Evolutionary conservation across 2,888 invertebrate species (phyloP).

Genomic region (Hanleya hanleyi): DNA sequence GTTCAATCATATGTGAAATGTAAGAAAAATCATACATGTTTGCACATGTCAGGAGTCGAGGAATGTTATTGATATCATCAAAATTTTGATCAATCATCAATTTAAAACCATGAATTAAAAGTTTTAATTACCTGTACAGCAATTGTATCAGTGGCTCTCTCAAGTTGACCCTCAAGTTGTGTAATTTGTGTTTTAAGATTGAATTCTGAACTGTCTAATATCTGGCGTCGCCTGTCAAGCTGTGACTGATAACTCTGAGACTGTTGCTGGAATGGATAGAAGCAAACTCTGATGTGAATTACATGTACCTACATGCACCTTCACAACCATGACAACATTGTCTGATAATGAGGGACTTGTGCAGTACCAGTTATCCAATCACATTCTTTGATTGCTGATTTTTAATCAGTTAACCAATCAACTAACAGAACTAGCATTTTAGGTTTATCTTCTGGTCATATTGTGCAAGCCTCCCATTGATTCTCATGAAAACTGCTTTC

Average conservation of each 20-base stretch:
- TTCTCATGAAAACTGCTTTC: no score
- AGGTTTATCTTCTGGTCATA: no score
- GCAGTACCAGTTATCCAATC: no score
- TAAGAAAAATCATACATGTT: background rate
- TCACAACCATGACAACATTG: no score
- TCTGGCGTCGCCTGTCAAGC: conserved; percentile 56
- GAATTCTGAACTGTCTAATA: conserved; percentile 60
- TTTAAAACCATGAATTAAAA: background rate
- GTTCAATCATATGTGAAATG: background rate
- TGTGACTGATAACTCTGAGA: conserved; percentile 42
- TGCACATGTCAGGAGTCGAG: no score
- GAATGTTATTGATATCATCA: background rate
- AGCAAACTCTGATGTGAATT: no score
- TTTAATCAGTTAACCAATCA: no score
- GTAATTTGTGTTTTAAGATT: conserved; percentile 58
- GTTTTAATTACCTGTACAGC: conserved; percentile 51
- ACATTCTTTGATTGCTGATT: no score
- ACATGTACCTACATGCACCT: no score
- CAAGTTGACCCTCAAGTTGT: conserved; percentile 60
- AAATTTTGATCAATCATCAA: background rate
- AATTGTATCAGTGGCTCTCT: conserved; percentile 53
- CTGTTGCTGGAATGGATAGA: conserved; percentile 14
- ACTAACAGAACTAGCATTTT: no score
- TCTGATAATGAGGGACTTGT: no score
- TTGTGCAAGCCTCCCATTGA: no score